Evolutionary conservation across 2,797 vertebrate species (phyloP).

Genomic region (Dendrocincla fuliginosa): DNA sequence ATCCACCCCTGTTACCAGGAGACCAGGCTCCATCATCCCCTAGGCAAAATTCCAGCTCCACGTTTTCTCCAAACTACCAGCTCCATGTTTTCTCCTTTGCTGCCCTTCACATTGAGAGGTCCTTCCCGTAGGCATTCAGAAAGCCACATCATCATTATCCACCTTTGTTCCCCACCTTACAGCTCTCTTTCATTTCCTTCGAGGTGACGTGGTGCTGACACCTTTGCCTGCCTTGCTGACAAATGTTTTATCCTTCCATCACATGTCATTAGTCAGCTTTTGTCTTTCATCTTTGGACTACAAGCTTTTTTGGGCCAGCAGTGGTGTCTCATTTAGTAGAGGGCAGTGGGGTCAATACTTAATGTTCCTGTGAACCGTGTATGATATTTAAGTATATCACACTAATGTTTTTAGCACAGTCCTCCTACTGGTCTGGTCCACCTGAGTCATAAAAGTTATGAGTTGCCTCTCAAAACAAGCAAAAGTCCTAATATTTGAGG

Average conservation of each 20-base stretch:
- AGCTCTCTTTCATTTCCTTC: background rate
- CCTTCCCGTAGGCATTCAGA: background rate
- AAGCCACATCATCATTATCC: background rate
- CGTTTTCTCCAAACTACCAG: background rate
- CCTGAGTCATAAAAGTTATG: background rate
- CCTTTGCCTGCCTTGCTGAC: background rate
- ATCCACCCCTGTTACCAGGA: background rate
- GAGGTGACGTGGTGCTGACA: background rate
- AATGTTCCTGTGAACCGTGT: background rate
- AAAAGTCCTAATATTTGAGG: background rate
- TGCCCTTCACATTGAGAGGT: background rate
- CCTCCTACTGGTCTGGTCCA: background rate
- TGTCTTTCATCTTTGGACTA: background rate
- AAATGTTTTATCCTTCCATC: background rate
- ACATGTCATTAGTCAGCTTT: background rate
- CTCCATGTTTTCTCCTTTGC: background rate
- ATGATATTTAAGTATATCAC: background rate
- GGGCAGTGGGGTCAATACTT: background rate
- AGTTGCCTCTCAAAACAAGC: background rate
- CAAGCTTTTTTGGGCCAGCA: background rate
- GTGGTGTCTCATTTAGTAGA: background rate
- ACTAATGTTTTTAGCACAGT: background rate
- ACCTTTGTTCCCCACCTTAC: background rate
- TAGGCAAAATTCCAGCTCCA: background rate
- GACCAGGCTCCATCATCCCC: background rate